Evolutionary conservation across 64 coral and sea anemone genomes (phyloP).

Genomic region (Trachythela sp.): DNA sequence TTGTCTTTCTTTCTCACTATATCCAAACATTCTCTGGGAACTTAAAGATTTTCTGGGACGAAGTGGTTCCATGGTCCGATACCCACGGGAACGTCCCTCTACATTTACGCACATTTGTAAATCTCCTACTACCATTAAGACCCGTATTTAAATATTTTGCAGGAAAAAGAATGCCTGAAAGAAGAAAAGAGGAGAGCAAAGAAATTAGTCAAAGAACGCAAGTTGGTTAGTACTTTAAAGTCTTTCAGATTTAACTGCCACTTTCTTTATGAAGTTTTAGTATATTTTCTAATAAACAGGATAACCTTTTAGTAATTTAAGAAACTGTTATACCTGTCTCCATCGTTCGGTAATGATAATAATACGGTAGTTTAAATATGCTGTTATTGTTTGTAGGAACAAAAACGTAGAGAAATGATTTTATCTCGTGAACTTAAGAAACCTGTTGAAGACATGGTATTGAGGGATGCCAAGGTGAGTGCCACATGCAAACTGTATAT

Average conservation of each 20-base stretch:
- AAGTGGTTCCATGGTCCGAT: too few species aligned
- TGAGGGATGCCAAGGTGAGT: conserved; percentile 82
- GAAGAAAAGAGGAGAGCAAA: conserved; percentile 97
- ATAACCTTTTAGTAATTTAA: too few species aligned
- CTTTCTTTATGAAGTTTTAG: background rate
- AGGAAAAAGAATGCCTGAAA: conserved; percentile 84
- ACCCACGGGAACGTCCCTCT: too few species aligned
- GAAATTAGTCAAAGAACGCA: conserved; percentile 82
- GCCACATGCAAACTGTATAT: background rate
- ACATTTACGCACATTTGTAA: too few species aligned
- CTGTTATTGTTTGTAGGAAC: conserved; percentile 57
- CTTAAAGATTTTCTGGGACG: too few species aligned
- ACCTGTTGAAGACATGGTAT: conserved; percentile 96
- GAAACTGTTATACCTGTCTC: too few species aligned
- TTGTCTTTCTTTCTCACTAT: too few species aligned
- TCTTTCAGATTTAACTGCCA: background rate
- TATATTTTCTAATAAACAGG: too few species aligned
- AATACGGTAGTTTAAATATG: background rate
- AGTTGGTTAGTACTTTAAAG: conserved; percentile 69
- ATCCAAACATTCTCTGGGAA: too few species aligned
- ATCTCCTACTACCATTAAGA: too few species aligned
- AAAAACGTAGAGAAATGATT: conserved; percentile 98
- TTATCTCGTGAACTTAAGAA: conserved; percentile 93
- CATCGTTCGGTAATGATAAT: too few species aligned
- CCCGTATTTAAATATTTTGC: background rate